Evolutionary conservation across 2,113 vertebrate species (phyloP).

Genomic region (Sminthopsis crassicaudata): DNA sequence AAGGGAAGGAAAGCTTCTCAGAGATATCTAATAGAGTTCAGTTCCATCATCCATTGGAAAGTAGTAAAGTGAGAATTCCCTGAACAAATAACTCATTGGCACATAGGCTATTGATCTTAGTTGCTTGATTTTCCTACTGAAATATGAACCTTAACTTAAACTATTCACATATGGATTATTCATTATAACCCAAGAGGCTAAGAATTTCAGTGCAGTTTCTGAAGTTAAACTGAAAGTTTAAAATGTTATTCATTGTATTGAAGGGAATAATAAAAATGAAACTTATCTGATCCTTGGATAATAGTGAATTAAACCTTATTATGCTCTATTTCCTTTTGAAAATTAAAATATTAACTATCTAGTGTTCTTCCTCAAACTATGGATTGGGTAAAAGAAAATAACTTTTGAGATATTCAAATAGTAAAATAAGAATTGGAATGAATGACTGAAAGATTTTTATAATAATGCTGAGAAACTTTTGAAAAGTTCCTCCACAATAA

Average conservation of each 20-base stretch:
- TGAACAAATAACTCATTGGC: constrained; percentile 30
- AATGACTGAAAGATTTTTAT: not conserved
- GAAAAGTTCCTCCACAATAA: not conserved
- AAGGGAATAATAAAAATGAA: constrained; percentile 8
- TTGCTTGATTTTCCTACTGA: constrained; percentile 48
- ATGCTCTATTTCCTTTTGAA: not conserved
- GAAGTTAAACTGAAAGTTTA: constrained; percentile 26
- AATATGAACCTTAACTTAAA: constrained; percentile 13
- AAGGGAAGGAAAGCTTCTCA: constrained; percentile 51
- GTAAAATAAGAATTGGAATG: not conserved
- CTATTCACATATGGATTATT: not conserved
- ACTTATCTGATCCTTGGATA: not conserved
- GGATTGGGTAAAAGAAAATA: not conserved
- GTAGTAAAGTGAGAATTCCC: constrained; percentile 41
- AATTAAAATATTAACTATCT: not conserved
- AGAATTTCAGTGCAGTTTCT: not conserved
- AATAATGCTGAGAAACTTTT: not conserved
- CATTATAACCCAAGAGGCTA: not conserved
- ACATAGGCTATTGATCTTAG: constrained; percentile 34
- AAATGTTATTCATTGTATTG: not conserved
- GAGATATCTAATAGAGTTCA: constrained; percentile 22
- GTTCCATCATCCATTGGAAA: constrained; percentile 46
- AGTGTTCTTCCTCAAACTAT: not conserved
- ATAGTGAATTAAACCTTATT: not conserved
- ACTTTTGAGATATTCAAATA: constrained; percentile 3